phyloP scores from a whole-genome alignment of 1,140 invertebrate genomes.

The Aphis craccivora region DNA sequence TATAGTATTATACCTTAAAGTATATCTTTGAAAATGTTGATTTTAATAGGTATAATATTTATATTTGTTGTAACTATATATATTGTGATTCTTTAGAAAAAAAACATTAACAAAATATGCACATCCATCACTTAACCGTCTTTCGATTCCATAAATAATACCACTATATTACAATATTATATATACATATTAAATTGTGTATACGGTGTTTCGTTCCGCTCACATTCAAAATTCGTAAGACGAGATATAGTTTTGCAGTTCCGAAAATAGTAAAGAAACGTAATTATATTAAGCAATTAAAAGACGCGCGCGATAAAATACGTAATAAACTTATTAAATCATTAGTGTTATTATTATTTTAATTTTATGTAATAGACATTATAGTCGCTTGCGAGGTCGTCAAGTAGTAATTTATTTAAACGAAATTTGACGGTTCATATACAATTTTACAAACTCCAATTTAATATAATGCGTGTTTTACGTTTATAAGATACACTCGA shows the following conservation, averaged over 20 bases:
- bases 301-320: background rate
- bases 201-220: background rate
- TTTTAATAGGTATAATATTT: no score
- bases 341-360: background rate
- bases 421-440: background rate
- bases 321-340: background rate
- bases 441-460: slow-evolving; percentile 8
- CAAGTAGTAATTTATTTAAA: background rate
- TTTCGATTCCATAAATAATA: background rate
- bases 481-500: background rate
- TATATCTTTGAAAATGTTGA: background rate
- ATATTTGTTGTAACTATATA: background rate
- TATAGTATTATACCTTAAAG: no score
- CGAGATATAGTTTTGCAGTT: background rate
- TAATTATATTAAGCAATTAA: background rate
- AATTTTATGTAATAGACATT: background rate
- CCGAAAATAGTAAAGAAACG: background rate
- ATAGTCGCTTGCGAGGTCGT: background rate
- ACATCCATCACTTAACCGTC: background rate
- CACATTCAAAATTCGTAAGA: background rate
- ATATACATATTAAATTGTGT: background rate
- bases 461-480: background rate
- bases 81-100: background rate
- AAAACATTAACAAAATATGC: background rate
- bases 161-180: background rate